These are phyloP conservation scores for Caenorhabditis becei DNA, from an alignment of 2,888 invertebrate species.

Conservation along the genomic window DNA sequence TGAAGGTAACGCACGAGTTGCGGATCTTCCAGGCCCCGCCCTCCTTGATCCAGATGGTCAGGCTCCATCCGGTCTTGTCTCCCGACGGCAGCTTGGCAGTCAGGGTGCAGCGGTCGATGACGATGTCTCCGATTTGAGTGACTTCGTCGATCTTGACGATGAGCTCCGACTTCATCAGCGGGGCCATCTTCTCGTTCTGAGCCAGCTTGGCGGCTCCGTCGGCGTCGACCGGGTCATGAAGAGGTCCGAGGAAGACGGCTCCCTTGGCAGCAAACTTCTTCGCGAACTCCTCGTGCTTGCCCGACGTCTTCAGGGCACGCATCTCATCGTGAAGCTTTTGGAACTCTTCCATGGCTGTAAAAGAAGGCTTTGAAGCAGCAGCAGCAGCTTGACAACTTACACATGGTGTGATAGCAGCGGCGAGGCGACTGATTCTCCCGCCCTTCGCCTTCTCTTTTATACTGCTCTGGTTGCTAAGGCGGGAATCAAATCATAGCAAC, in stretches of 20 bases:
- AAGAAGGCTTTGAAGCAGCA: not conserved
- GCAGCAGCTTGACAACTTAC: slow-evolving; percentile 19
- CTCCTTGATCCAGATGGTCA: slow-evolving; percentile 63
- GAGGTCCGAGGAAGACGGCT: slow-evolving; percentile 58
- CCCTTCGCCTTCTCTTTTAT: slow-evolving; percentile 23
- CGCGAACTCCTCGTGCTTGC: slow-evolving; percentile 56
- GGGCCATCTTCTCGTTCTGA: slow-evolving; percentile 34
- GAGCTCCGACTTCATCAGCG: slow-evolving; percentile 41
- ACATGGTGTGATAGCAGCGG: slow-evolving; percentile 32
- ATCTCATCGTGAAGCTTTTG: slow-evolving; percentile 64
- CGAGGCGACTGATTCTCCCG: slow-evolving; percentile 15
- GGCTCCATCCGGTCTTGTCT: slow-evolving; percentile 60
- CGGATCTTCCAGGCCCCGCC: slow-evolving; percentile 64
- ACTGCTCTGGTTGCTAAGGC: slow-evolving; percentile 39
- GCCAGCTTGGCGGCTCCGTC: slow-evolving; percentile 40
- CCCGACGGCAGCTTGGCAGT: slow-evolving; percentile 54
- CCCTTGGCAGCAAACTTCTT: slow-evolving; percentile 59
- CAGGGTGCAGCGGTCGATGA: slow-evolving; percentile 55
- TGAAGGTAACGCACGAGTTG: slow-evolving; percentile 62
- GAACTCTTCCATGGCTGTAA: slow-evolving; percentile 61
- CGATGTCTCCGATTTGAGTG: slow-evolving; percentile 46
- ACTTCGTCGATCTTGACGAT: slow-evolving; percentile 55
- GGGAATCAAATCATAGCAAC: slow-evolving; percentile 18
- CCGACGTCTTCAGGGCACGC: slow-evolving; percentile 39
- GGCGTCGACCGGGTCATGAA: slow-evolving; percentile 52